These are phyloP conservation scores for Anguilla obscura DNA, from an alignment of 2,797 vertebrate species.

Conservation along the genomic window DNA sequence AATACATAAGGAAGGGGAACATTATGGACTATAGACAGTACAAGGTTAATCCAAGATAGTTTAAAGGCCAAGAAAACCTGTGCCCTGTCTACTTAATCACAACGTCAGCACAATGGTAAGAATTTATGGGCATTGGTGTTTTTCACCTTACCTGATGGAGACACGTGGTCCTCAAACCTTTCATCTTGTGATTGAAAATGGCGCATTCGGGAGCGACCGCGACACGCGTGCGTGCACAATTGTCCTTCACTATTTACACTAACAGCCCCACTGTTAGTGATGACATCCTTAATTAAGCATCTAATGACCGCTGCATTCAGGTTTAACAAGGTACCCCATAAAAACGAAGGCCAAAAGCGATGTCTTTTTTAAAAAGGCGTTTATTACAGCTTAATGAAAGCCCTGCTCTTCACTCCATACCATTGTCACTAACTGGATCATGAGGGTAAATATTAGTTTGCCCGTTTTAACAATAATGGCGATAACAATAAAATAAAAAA, in stretches of 20 bases:
- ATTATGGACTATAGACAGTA: too few species aligned
- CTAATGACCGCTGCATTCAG: neutral
- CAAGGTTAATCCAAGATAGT: neutral
- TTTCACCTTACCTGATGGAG: neutral
- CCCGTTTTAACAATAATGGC: slow-evolving; percentile 35
- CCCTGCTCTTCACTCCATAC: slow-evolving; percentile 38
- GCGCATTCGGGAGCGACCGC: neutral
- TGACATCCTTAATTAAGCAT: neutral
- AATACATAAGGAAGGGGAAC: neutral
- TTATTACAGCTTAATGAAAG: slow-evolving; percentile 36
- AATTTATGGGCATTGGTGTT: too few species aligned
- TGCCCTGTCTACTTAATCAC: neutral
- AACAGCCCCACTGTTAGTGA: neutral
- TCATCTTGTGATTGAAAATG: neutral
- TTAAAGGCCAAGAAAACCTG: neutral
- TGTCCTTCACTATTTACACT: neutral
- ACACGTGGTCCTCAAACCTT: neutral
- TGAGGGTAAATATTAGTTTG: slow-evolving; percentile 39
- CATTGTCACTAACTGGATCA: slow-evolving; percentile 26
- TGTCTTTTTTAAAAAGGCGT: slow-evolving; percentile 31
- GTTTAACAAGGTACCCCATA: neutral
- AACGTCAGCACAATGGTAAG: neutral
- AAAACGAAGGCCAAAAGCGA: neutral
- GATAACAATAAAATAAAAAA: slow-evolving; percentile 33
- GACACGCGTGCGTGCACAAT: too few species aligned